phyloP scores from a whole-genome alignment of 2,797 vertebrate species.

The Melopsittacus undulatus region DNA sequence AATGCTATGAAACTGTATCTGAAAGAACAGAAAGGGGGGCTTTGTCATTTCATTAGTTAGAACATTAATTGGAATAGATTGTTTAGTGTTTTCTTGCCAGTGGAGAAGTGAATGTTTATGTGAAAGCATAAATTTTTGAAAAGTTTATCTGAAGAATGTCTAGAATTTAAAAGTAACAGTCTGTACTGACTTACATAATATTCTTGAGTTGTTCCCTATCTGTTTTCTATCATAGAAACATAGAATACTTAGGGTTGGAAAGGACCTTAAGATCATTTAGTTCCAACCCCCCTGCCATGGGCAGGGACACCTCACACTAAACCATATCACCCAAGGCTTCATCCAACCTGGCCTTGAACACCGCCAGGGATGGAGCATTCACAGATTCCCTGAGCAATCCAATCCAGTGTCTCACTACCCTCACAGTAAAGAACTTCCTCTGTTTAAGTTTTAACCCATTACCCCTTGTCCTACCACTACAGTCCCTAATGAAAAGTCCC shows the following conservation, averaged over 20 bases:
- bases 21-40: conserved; percentile 3
- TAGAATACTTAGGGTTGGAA: not conserved
- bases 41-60: conserved; percentile 40
- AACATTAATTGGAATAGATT: conserved; percentile 47
- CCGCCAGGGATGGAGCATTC: no score
- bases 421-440: no score
- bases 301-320: not conserved
- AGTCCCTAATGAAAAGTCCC: no score
- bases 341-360: no score
- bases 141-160: not conserved
- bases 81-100: not conserved
- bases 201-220: not conserved
- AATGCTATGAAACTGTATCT: conserved; percentile 34
- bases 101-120: not conserved
- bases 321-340: not conserved
- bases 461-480: no score
- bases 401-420: no score
- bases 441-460: no score
- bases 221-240: not conserved
- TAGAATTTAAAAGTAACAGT: not conserved
- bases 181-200: not conserved
- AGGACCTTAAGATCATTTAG: not conserved
- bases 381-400: no score
- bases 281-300: not conserved
- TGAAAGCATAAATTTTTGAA: not conserved